Base-by-base conservation (phyloP, 2,888 invertebrate genomes). In the Heliconius ethilla region DNA sequence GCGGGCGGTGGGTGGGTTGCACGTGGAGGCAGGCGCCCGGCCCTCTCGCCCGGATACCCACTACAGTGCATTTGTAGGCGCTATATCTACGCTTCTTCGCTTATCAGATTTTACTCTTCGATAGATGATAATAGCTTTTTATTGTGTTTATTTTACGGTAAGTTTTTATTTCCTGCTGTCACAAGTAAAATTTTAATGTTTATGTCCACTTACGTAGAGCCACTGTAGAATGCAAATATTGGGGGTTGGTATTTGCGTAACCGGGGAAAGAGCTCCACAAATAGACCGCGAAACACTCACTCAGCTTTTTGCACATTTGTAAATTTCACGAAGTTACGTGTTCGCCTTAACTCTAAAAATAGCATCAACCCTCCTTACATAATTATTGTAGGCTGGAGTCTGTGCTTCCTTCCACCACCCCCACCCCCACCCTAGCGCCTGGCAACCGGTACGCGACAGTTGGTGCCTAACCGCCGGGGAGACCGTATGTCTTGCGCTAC, bases 351-450 rank as follows among this genome's bases (percentile, higher is more conserved):
- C 75, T 87, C 91, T 91, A 92, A 91, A 93, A 92, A 94, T 94
- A 94, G 91, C 88, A 86, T 81, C 90, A 88, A 90, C 92, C 92
- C 92, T 87, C 87, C 88, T 90, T 92, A 92, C 87, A 88, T 92
- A 93, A 92, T 92, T 91, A 86, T 90, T 90, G 89, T 90, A 87
- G 90, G 89, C 87, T 82, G 91, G 92, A 91, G 92, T 92, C 91
- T 93, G 92, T 88, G 90, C 83, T 89, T 89, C 88, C 89, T 87
- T 86, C 84, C 84, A 84, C 85, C 83, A 78, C 85, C 83, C 79
- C 82, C 82, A 83, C 85, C 85, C 83, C 83, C n/a, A 37, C 37
- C 59, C 73, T 63, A 76, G 78, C 79, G 85, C 83, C 82, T 78
- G 77, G 81, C 83, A 79, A 76, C 69, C 82, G 81, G 80, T 63